Evolutionary conservation across 2,888 invertebrate genomes (phyloP), one percentile per base, ranked within the genome.

Genomic region (Melanophora roralis): DNA sequence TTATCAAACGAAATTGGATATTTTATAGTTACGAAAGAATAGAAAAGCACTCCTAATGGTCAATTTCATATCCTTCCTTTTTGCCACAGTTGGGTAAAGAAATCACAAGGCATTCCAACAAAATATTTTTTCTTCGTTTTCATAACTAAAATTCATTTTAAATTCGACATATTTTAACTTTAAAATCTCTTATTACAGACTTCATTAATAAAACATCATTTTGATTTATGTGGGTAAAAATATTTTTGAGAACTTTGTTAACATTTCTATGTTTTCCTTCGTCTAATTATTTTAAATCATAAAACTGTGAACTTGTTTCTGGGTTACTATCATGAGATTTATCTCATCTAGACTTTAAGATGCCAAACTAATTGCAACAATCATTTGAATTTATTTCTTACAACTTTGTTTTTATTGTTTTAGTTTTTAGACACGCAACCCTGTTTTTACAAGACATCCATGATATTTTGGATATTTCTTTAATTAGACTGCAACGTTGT

Each of bases 311-410:
- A 80, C 72, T 80, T 80, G 75, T 80, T 75, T 80, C 72, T 80
- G 79, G 75, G 75, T 80, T 75, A 75, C 75, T 80, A 75, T 80
- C 75, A 72, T 80, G 71, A 75, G 75, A 75, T 75, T n/a, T 36
- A 72, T 60, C 68, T 64, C 38, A 57, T 73, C 40, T 40, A 32
- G 43, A 6, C 51, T 21, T 14, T 21, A 40, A 57, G 57, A 73
- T 64, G 40, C 12, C 38, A 64, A 49, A 32, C 14, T 55, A 27
- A 64, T 51, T 47, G 73, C 64, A 51, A 16, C 60, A 64, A 73
- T 32, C 45, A 47, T 55, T 47, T 60, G 27, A 62, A 76, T 77
- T 49, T 65, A 36, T 55, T 65, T 47, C 47, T 64, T 65, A 36
- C 16, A 47, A 55, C 64, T 21, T 19, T n/a, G n/a, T n/a, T 47